Evolutionary conservation across 1,140 invertebrate species (phyloP), one percentile per base, ranked within the genome.

Genomic region (Arctopsyche grandis): DNA sequence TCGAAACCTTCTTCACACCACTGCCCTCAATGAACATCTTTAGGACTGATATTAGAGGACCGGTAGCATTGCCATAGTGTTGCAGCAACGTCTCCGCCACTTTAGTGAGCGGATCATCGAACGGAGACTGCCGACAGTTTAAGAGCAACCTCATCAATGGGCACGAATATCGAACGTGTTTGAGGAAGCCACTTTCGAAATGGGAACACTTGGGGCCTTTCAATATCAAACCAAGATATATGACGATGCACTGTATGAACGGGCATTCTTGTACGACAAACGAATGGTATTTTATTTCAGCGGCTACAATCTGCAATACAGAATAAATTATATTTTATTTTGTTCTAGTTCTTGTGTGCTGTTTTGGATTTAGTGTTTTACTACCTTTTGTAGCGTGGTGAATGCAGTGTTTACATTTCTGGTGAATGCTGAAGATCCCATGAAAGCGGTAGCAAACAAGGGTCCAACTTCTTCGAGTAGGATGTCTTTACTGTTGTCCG

Each of bases 351-450:
- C n/a, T n/a, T n/a, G n/a, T n/a, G n/a, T n/a, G n/a, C n/a, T n/a
- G n/a, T n/a, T n/a, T n/a, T n/a, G n/a, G n/a, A n/a, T n/a, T n/a
- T n/a, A 48, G 0, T 19, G 9, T 22, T 56, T 24, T 80, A 81
- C 79, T 77, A 88, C 87, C 48, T 82, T 80, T 63, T 85, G 83
- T 1, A 88, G 82, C 12, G 86, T 80, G 0, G 85, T 85, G 81
- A 86, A 86, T 46, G 84, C 85, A 0, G 77, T 80, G 26, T 87
- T 85, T 1, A 86, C n/a, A 52, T 87, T 85, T 5, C 85, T 85
- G 5, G 75, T 78, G 75, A 81, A 86, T 5, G 81, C 77, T 48
- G 73, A 74, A 0, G 79, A 77, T 1, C 81, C 83, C 5, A 83
- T 79, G 78, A 87, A 86, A 12, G 85, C 82, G 16, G 84, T 81